phyloP scores from a whole-genome alignment of 2,113 vertebrate species.

The Stictonetta naevosa region DNA sequence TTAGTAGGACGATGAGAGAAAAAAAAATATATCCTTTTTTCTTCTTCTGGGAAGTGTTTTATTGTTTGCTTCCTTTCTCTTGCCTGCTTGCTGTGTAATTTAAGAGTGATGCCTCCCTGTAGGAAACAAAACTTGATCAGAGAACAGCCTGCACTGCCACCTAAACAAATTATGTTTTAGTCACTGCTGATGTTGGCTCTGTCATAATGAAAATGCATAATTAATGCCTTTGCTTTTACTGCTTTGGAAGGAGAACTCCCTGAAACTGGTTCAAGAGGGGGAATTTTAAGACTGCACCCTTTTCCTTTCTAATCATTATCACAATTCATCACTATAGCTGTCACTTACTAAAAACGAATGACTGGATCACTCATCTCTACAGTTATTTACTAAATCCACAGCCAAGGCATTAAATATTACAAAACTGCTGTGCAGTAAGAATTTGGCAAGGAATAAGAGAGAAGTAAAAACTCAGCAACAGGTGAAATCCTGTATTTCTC shows the following conservation, averaged over 20 bases:
- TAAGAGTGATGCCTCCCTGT: slow-evolving; percentile 78
- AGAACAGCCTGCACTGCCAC: slow-evolving; percentile 75
- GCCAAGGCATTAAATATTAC: slow-evolving; percentile 36
- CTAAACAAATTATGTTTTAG: slow-evolving; percentile 80
- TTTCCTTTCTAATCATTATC: background rate
- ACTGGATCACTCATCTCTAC: slow-evolving; percentile 8
- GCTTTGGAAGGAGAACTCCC: slow-evolving; percentile 70
- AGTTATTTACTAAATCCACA: slow-evolving; percentile 26
- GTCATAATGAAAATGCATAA: slow-evolving; percentile 80
- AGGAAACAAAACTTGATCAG: slow-evolving; percentile 79
- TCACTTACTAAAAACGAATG: background rate
- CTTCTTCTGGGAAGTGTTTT: slow-evolving; percentile 58
- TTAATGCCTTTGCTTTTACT: slow-evolving; percentile 75
- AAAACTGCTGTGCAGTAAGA: slow-evolving; percentile 29
- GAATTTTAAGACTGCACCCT: slow-evolving; percentile 40
- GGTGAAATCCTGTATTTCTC: slow-evolving; percentile 38
- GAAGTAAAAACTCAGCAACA: slow-evolving; percentile 32
- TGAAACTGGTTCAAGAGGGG: slow-evolving; percentile 64
- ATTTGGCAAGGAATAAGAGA: slow-evolving; percentile 27
- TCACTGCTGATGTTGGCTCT: slow-evolving; percentile 75
- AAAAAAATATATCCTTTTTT: background rate
- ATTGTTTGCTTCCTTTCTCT: slow-evolving; percentile 75
- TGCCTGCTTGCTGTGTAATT: slow-evolving; percentile 78
- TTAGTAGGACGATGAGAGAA: slow-evolving; percentile 24
- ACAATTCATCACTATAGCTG: background rate